A percentile compares a stretch with the other conserved stretches of the same genome.
These are phyloP conservation scores for Xylocampa areola DNA, from an alignment of 2,888 invertebrate species.

Conservation along the genomic window DNA sequence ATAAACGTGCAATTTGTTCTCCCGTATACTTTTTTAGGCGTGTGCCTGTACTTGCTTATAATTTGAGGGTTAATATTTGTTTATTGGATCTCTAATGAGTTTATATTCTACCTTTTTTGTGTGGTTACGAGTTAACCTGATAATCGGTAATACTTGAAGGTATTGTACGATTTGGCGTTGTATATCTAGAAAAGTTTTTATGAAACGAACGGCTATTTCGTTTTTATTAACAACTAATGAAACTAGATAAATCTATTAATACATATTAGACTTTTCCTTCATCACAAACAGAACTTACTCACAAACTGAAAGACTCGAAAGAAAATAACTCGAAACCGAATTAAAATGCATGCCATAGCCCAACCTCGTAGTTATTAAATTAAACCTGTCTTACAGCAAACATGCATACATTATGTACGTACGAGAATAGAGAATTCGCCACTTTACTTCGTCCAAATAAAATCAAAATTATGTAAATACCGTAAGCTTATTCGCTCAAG, in stretches of 20 bases:
- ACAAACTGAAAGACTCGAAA: conserved; percentile 13
- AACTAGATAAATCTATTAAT: no score
- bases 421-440: conserved; percentile 30
- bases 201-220: no score
- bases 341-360: conserved; percentile 35
- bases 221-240: no score
- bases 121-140: no score
- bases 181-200: no score
- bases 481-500: conserved; percentile 39
- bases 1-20: conserved; percentile 1
- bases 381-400: conserved; percentile 40
- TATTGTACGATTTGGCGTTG: no score
- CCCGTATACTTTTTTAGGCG: background rate
- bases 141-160: no score
- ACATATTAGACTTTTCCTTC: background rate
- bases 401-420: conserved; percentile 46
- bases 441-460: conserved; percentile 41
- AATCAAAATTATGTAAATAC: conserved; percentile 56
- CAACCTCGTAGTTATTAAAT: conserved; percentile 46
- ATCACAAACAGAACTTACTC: background rate
- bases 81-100: no score
- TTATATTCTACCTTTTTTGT: no score
- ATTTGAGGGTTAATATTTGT: no score
- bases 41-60: background rate
- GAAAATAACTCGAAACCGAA: conserved; percentile 38